Conservation (phyloP, 2,113 vertebrate genomes). For the Abramis brama region DNA sequence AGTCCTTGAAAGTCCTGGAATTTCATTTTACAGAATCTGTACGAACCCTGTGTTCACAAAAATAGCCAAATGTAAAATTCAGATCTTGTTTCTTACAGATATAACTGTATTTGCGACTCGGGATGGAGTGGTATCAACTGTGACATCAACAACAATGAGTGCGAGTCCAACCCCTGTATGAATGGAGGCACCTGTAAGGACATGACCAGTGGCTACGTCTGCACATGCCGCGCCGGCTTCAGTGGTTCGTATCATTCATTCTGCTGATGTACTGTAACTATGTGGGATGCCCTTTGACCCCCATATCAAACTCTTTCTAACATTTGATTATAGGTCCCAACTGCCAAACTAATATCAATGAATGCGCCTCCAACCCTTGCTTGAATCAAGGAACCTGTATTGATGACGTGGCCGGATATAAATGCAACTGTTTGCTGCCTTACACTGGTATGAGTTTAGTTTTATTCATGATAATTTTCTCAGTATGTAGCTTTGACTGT, state of each 20-base stretch:
- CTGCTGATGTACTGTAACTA: neutral
- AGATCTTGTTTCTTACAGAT: constrained; percentile 68
- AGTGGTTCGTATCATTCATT: constrained; percentile 78
- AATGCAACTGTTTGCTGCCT: constrained; percentile 91
- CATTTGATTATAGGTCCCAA: constrained; percentile 82
- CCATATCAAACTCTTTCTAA: constrained; percentile 50
- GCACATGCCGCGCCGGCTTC: constrained; percentile 90
- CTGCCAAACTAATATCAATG: constrained; percentile 97
- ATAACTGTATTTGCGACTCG: constrained; percentile 87
- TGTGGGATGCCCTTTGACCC: neutral
- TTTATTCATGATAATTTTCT: neutral
- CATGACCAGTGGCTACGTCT: constrained; percentile 94
- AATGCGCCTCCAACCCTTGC: constrained; percentile 96
- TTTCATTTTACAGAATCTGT: no score
- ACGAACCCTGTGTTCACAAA: no score
- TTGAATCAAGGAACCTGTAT: constrained; percentile 95
- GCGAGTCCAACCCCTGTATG: constrained; percentile 93
- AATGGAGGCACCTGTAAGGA: constrained; percentile 94
- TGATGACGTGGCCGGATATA: constrained; percentile 91
- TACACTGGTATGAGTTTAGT: constrained; percentile 85
- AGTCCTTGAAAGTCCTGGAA: no score
- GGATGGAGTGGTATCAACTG: constrained; percentile 96
- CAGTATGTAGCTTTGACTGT: neutral
- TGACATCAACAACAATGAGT: constrained; percentile 92
- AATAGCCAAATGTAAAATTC: neutral